A percentile compares a stretch with the other conserved stretches of the same genome.
Conservation (phyloP, 2,888 invertebrate species). For the Ramazzottius varieornatus region DNA sequence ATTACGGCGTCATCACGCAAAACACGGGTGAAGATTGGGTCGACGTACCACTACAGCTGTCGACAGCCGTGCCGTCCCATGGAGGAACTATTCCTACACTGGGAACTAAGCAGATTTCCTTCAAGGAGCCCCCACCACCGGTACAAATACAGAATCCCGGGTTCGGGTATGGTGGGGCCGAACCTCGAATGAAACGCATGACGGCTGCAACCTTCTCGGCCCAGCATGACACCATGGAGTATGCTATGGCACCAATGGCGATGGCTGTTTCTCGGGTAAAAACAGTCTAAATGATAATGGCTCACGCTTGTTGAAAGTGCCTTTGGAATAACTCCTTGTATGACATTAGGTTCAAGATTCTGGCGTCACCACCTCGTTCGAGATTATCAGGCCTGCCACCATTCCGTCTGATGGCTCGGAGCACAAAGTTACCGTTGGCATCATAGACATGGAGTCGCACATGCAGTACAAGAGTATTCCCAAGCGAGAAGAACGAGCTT, state of each 20-base stretch:
- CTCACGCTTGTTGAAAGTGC: not conserved
- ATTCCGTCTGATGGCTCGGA: conserved; percentile 20
- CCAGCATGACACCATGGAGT: not conserved
- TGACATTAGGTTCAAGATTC: conserved; percentile 17
- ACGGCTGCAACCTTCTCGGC: no score
- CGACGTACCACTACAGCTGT: conserved; percentile 21
- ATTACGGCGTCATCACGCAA: conserved; percentile 23
- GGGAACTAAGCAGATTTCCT: conserved; percentile 13
- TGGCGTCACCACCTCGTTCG: conserved; percentile 20
- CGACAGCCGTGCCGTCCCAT: conserved; percentile 22
- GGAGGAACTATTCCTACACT: conserved; percentile 22
- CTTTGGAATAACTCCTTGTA: conserved; percentile 3
- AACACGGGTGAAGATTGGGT: conserved; percentile 24
- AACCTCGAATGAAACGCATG: not conserved
- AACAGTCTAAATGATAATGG: not conserved
- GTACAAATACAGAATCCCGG: not conserved
- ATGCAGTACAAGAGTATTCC: conserved; percentile 23
- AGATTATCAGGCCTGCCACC: conserved; percentile 19
- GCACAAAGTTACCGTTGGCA: conserved; percentile 20
- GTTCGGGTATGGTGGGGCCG: not conserved
- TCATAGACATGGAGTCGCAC: conserved; percentile 20
- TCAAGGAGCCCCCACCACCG: conserved; percentile 11
- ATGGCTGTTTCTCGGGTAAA: not conserved
- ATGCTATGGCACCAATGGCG: not conserved
- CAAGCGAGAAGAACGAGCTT: conserved; percentile 19